A percentile compares a stretch with the other conserved stretches of the same genome.
Conservation (phyloP, 2,888 invertebrate genomes). For the Monoplex corrugatus region DNA sequence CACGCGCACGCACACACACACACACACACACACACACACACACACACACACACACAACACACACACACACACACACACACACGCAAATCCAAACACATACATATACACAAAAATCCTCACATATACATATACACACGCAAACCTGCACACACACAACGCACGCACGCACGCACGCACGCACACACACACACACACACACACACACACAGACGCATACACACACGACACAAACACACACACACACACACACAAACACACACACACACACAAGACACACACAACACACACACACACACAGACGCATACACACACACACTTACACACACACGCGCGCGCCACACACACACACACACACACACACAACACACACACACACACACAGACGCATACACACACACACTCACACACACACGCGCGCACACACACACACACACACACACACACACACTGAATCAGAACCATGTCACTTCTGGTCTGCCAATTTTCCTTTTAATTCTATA, state of each 20-base stretch:
- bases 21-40: neutral
- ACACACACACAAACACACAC: neutral
- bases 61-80: neutral
- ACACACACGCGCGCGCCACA: too few species aligned
- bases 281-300: too few species aligned
- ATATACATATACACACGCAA: neutral
- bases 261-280: neutral
- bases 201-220: neutral
- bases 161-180: neutral
- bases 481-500: too few species aligned
- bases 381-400: too few species aligned
- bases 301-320: too few species aligned
- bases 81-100: neutral
- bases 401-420: too few species aligned
- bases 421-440: too few species aligned
- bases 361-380: too few species aligned
- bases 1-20: neutral
- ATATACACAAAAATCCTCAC: neutral
- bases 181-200: neutral
- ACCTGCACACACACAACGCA: neutral
- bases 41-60: neutral
- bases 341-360: too few species aligned
- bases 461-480: too few species aligned
- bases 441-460: too few species aligned
- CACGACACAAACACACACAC: constrained; percentile 6